These are phyloP conservation scores for Oncorhynchus keta DNA, from an alignment of 2,113 vertebrate genomes.

Conservation along the genomic window DNA sequence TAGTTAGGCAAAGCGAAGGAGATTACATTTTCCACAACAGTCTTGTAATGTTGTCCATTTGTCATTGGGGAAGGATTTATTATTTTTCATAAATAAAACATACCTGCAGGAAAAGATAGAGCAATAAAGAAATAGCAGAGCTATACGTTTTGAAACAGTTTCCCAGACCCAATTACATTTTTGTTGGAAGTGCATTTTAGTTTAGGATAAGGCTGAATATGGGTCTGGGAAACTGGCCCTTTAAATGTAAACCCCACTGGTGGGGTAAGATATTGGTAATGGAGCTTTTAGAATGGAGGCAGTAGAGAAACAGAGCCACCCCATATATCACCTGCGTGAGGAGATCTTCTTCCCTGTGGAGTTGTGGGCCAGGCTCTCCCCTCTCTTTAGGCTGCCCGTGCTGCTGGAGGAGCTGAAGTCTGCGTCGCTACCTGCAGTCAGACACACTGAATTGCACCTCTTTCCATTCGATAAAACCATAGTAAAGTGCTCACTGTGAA, in stretches of 20 bases:
- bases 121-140: background rate
- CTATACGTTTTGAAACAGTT: too few species aligned
- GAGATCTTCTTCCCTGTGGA: conserved; percentile 80
- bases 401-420: conserved; percentile 97
- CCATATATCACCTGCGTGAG: conserved; percentile 79
- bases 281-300: too few species aligned
- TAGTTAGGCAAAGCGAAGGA: background rate
- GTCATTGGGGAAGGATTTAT: too few species aligned
- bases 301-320: too few species aligned
- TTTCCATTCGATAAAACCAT: conserved; percentile 76
- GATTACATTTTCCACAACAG: background rate
- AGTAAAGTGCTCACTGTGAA: conserved; percentile 35
- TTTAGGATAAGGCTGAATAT: too few species aligned
- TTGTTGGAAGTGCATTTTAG: too few species aligned
- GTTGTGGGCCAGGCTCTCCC: conserved; percentile 73
- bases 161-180: too few species aligned
- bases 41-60: too few species aligned
- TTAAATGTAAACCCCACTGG: too few species aligned
- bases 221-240: too few species aligned
- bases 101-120: background rate
- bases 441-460: conserved; percentile 59
- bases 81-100: too few species aligned
- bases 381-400: conserved; percentile 86
- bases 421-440: conserved; percentile 86
- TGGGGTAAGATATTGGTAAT: too few species aligned